Conservation (phyloP, 2,797 vertebrate genomes). For the Sebastes goodei region DNA sequence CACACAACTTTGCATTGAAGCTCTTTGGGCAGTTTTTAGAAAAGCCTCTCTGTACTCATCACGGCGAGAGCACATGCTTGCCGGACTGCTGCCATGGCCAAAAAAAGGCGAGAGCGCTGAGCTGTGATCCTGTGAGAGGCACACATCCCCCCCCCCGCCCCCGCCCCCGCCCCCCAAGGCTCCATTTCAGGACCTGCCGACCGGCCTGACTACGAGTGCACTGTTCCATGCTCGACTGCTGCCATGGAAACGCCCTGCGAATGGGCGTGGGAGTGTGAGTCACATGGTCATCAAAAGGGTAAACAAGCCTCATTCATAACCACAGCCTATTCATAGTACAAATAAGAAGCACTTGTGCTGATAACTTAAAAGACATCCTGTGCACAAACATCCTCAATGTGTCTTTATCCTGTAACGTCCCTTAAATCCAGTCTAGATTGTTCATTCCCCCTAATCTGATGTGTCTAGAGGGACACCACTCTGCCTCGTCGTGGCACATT, state of each 20-base stretch:
- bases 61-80: conserved; percentile 46
- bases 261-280: conserved; percentile 79
- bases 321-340: conserved; percentile 49
- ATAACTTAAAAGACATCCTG: neutral
- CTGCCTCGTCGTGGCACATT: conserved; percentile 18
- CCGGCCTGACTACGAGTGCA: conserved; percentile 65
- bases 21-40: conserved; percentile 60
- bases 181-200: conserved; percentile 74
- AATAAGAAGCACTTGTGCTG: conserved; percentile 26
- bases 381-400: neutral
- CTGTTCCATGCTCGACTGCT: conserved; percentile 72
- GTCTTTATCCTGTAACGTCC: neutral
- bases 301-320: conserved; percentile 87
- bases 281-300: conserved; percentile 80
- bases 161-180: conserved; percentile 26
- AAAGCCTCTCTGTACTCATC: conserved; percentile 46
- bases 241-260: conserved; percentile 80
- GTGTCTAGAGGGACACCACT: neutral
- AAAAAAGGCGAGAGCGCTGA: conserved; percentile 58
- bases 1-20: conserved; percentile 40
- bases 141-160: neutral
- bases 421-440: neutral
- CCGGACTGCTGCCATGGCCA: conserved; percentile 56
- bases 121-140: conserved; percentile 62
- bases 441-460: conserved; percentile 6